Conservation (phyloP, 2,888 invertebrate genomes). For the Carterocephalus palaemon region DNA sequence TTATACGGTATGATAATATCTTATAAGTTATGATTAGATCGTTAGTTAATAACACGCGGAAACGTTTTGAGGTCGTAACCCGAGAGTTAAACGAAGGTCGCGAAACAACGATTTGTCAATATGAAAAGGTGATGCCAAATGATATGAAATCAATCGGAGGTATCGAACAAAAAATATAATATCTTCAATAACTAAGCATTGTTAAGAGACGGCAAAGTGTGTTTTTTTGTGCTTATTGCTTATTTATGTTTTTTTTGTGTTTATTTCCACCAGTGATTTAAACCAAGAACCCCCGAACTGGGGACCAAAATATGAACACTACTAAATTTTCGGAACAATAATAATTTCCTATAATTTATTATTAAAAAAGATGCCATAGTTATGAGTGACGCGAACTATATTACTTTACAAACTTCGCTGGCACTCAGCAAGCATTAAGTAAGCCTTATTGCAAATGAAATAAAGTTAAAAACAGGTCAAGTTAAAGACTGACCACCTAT, state of each 20-base stretch:
- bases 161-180: conserved; percentile 9
- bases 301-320: too few relatives aligned
- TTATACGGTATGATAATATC: neutral
- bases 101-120: conserved; percentile 11
- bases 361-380: conserved; percentile 45
- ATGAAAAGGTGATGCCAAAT: conserved; percentile 12
- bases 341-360: conserved; percentile 41
- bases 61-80: conserved; percentile 1
- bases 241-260: too few relatives aligned
- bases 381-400: conserved; percentile 49
- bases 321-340: conserved; percentile 29
- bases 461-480: conserved; percentile 29
- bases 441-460: neutral
- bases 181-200: too few relatives aligned
- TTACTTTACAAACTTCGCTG: conserved; percentile 34
- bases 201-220: too few relatives aligned
- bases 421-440: neutral
- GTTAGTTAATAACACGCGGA: conserved; percentile 1
- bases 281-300: too few relatives aligned
- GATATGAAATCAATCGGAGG: conserved; percentile 5
- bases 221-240: too few relatives aligned
- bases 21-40: neutral
- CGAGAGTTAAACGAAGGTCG: conserved; percentile 10
- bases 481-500: conserved; percentile 25
- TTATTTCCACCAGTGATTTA: too few relatives aligned